Conservation (phyloP, 2,888 invertebrate species). For the Rotaria magnacalcarata region DNA sequence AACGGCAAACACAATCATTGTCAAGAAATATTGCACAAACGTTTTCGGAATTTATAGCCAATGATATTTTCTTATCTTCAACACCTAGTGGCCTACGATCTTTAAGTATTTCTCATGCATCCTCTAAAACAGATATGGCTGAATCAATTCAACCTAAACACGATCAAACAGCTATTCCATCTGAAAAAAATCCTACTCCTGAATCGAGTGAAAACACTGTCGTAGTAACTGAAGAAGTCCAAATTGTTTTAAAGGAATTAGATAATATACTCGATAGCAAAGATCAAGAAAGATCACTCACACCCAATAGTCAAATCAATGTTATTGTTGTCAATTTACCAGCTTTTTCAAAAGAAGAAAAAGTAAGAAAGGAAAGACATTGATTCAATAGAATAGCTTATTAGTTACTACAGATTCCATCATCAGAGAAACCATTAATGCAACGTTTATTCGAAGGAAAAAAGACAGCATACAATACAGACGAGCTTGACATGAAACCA, state of each 20-base stretch:
- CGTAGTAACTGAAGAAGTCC: neutral
- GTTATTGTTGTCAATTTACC: neutral
- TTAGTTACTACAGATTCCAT: neutral
- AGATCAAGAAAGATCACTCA: neutral
- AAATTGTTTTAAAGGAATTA: neutral
- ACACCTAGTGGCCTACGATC: neutral
- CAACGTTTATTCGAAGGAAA: neutral
- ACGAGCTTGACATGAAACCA: neutral
- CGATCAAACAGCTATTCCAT: neutral
- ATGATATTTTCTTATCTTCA: neutral
- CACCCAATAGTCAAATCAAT: neutral
- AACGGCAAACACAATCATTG: neutral
- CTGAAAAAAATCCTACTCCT: neutral
- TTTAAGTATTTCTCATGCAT: neutral
- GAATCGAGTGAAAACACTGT: neutral
- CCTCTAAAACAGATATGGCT: neutral
- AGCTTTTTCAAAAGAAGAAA: neutral
- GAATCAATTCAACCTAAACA: neutral
- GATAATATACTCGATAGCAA: neutral
- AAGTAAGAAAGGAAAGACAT: neutral
- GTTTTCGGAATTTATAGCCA: neutral
- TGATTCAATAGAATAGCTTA: neutral
- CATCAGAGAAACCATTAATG: neutral
- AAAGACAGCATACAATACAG: neutral
- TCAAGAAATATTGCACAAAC: neutral